phyloP scores from a whole-genome alignment of 1,140 invertebrate species.

The Ctenoplectra terminalis region DNA sequence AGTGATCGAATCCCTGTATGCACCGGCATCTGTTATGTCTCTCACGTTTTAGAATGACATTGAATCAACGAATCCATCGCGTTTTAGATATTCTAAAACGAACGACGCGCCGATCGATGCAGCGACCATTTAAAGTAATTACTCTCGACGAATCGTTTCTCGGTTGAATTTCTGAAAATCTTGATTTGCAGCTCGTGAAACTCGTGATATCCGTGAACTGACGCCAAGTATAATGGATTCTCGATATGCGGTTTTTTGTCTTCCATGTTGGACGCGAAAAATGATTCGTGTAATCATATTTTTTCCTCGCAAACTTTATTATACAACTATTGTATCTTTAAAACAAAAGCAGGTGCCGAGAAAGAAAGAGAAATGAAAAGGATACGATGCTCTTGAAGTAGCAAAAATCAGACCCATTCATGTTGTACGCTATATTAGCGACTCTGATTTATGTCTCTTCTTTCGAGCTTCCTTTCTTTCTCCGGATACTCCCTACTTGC shows the following conservation, averaged over 20 bases:
- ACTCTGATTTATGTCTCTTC: constrained; percentile 66
- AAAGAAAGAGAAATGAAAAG: background rate
- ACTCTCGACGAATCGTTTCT: background rate
- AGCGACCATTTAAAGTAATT: constrained; percentile 12
- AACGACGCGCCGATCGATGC: background rate
- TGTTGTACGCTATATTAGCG: constrained; percentile 59
- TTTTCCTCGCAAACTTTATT: background rate
- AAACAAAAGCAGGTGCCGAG: background rate
- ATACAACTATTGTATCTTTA: background rate
- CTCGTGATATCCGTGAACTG: background rate
- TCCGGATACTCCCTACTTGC: background rate
- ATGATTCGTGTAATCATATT: background rate
- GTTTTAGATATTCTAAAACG: background rate
- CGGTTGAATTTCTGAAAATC: background rate
- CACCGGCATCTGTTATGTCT: constrained; percentile 3
- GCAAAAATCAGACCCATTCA: constrained; percentile 65
- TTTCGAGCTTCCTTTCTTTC: constrained; percentile 55
- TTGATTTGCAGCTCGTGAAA: background rate
- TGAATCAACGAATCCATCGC: background rate
- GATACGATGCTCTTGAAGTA: background rate
- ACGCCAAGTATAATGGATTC: background rate
- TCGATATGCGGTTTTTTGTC: background rate
- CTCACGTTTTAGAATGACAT: constrained; percentile 12
- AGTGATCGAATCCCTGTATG: background rate
- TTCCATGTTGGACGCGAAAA: background rate